Base-by-base conservation (phyloP, 2,113 vertebrate species). In the Pseudopodoces humilis region DNA sequence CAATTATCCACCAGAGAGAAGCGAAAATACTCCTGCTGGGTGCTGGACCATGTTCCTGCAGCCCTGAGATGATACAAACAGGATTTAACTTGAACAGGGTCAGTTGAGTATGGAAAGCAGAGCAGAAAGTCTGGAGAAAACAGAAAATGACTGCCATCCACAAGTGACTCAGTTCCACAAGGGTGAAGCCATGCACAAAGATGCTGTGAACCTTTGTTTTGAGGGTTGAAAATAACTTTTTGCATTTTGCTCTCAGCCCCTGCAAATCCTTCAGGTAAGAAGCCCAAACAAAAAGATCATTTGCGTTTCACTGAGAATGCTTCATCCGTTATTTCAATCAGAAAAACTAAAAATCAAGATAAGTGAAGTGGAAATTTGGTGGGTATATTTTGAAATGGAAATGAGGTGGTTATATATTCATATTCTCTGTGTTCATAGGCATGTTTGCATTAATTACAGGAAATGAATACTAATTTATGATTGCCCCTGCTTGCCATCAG, bases 391-490 rank as follows among this genome's bases (percentile, higher is more conserved):
- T 97, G 96, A 97, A 97, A 98, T 97, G 97, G 98, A 98, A 98
- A 98, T 98, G 85, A 97, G 88, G 97, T 97, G 97, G 98, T 97
- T 97, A 94, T 97, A 95, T 97, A 97, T 97, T 97, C 97, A 97
- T 97, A 97, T 97, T 97, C 95, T 94, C 96, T 97, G 96, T 96
- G 96, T 97, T 98, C 97, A 97, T 95, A 98, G 97, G 97, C 96
- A 96, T 98, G 97, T 98, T 98, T 98, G 97, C 89, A 97, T 98
- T 98, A 98, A 98, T 98, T 97, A 97, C 97, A 98, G 97, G 98
- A 98, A 98, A 98, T 97, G 96, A 98, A 98, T 97, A 95, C 96
- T 98, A 98, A 98, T 98, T 98, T 97, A 98, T 97, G 96, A 98
- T 97, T 97, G 97, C 97, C 95, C 97, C 95, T 96, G 95, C 89